Evolutionary conservation across 2,888 invertebrate genomes (phyloP).

Genomic region (Euphydryas editha): DNA sequence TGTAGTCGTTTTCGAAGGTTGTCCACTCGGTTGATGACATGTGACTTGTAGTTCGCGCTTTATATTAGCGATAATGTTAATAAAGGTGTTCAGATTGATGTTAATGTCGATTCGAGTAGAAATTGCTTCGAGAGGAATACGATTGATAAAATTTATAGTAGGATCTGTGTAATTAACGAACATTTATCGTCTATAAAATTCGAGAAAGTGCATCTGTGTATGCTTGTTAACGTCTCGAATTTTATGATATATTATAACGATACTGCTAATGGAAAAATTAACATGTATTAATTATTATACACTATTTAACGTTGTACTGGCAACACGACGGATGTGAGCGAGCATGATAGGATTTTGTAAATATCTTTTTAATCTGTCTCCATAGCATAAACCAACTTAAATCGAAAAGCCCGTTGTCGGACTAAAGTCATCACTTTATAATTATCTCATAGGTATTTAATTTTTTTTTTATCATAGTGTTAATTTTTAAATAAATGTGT

Average conservation of each 20-base stretch:
- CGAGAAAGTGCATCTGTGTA: constrained; percentile 18
- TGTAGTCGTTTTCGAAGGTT: neutral
- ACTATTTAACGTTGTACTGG: constrained; percentile 47
- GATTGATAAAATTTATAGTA: constrained; percentile 21
- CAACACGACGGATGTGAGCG: constrained; percentile 65
- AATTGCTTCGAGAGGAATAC: constrained; percentile 17
- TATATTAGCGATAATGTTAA: neutral
- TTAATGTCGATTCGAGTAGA: constrained; percentile 28
- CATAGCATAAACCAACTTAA: constrained; percentile 79
- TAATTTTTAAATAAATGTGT: constrained; percentile 76
- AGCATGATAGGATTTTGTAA: constrained; percentile 80
- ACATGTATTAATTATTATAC: constrained; percentile 28
- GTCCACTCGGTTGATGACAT: neutral
- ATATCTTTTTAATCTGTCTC: constrained; percentile 73
- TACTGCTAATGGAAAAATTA: constrained; percentile 28
- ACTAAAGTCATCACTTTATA: constrained; percentile 76
- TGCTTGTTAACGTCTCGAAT: constrained; percentile 21
- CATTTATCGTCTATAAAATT: constrained; percentile 21
- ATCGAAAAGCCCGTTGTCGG: constrained; percentile 57
- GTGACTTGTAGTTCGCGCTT: neutral
- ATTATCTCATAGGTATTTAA: constrained; percentile 84
- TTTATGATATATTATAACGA: constrained; percentile 11
- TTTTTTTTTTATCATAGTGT: constrained; percentile 70
- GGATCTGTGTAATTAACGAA: constrained; percentile 26
- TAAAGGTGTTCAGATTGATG: constrained; percentile 28